Percentiles rank a stretch among this genome's conserved stretches.
phyloP scores from a whole-genome alignment of 2,888 invertebrate species.

The Heteromurus nitidus region DNA sequence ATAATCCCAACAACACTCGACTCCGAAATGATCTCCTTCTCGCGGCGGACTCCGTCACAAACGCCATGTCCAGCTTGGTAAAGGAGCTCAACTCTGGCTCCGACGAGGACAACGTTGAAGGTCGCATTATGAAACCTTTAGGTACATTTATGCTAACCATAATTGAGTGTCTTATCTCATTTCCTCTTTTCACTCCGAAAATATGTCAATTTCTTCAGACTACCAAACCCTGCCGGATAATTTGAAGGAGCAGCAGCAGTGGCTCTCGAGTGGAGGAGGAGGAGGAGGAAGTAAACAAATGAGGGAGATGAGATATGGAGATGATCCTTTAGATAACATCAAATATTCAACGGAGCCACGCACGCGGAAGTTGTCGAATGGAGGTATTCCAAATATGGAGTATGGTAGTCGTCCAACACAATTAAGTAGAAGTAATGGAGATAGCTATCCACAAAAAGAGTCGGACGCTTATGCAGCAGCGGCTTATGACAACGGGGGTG shows the following conservation, averaged over 20 bases:
- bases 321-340: background rate
- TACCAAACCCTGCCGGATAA: slow-evolving; percentile 54
- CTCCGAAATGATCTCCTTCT: slow-evolving; percentile 91
- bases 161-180: background rate
- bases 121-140: slow-evolving; percentile 70
- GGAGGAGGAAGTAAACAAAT: slow-evolving; percentile 15
- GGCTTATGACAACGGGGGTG: slow-evolving; percentile 41
- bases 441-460: slow-evolving; percentile 60
- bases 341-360: slow-evolving; percentile 51
- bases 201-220: slow-evolving; percentile 24
- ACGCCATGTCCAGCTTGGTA: slow-evolving; percentile 98
- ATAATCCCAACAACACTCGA: slow-evolving; percentile 75
- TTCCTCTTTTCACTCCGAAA: background rate
- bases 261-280: too few relatives aligned
- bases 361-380: slow-evolving; percentile 39
- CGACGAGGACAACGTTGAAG: slow-evolving; percentile 70
- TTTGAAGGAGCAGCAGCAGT: slow-evolving; percentile 29
- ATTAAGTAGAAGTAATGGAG: slow-evolving; percentile 57
- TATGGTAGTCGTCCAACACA: slow-evolving; percentile 58
- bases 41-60: slow-evolving; percentile 97
- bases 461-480: slow-evolving; percentile 58
- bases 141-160: slow-evolving; percentile 32
- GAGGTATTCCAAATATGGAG: slow-evolving; percentile 49
- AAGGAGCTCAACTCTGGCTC: slow-evolving; percentile 90
- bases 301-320: slow-evolving; percentile 8